Evolutionary conservation across 2,888 invertebrate species (phyloP).

Genomic region (Cryptophagus acutangulus): DNA sequence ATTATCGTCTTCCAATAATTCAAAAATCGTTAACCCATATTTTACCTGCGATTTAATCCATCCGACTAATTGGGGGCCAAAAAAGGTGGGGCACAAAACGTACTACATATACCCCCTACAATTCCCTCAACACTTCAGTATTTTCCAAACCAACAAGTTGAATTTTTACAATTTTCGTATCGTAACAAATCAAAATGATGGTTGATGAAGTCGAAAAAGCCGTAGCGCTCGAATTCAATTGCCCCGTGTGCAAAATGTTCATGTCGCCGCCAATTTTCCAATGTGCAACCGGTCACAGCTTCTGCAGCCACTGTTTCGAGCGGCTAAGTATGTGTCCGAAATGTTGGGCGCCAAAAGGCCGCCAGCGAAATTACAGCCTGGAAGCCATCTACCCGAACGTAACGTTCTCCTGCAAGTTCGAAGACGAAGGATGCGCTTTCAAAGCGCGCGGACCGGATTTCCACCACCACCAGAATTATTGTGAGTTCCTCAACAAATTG

Average conservation of each 20-base stretch:
- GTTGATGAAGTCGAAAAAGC: no score
- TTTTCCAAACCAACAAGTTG: no score
- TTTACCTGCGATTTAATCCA: no score
- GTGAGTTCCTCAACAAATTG: constrained; percentile 17
- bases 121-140: no score
- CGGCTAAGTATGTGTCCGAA: constrained; percentile 20
- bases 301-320: constrained; percentile 19
- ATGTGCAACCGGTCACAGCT: constrained; percentile 18
- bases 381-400: constrained; percentile 16
- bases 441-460: constrained; percentile 22
- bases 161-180: no score
- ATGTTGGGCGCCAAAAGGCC: constrained; percentile 18
- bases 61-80: no score
- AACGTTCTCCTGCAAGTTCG: constrained; percentile 26
- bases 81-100: no score
- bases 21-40: no score
- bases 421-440: constrained; percentile 22
- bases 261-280: constrained; percentile 16
- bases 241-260: constrained; percentile 17
- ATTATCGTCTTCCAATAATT: no score
- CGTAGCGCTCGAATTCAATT: no score
- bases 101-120: no score
- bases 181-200: no score
- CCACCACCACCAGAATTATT: constrained; percentile 24
- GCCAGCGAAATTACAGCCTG: constrained; percentile 13